Evolutionary conservation across 1,140 invertebrate species (phyloP).

Genomic region (Ostrea denselamellosa): DNA sequence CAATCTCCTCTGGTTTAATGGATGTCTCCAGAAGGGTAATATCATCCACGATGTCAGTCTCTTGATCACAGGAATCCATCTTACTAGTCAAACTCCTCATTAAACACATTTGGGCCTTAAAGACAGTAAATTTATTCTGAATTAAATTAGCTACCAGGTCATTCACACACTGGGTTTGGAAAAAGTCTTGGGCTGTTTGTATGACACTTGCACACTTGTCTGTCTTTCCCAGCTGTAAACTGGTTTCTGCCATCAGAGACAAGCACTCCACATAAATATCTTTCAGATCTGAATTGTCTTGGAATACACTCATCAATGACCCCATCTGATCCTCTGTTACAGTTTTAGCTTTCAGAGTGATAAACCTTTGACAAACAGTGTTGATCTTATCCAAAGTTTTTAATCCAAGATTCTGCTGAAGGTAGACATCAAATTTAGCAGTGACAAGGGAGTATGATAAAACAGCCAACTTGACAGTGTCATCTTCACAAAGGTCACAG

Average conservation of each 20-base stretch:
- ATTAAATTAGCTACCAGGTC: conserved; percentile 24
- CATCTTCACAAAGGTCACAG: conserved; percentile 46
- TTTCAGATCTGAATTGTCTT: neutral
- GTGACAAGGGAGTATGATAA: conserved; percentile 13
- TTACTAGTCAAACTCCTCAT: neutral
- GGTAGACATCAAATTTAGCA: neutral
- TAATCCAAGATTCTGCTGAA: neutral
- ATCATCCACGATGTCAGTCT: neutral
- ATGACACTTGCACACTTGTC: neutral
- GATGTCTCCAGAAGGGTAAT: neutral
- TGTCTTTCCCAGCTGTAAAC: neutral
- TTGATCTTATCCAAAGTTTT: conserved; percentile 27
- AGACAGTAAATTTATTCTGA: conserved; percentile 23
- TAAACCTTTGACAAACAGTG: neutral
- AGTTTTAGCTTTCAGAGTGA: neutral
- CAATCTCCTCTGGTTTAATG: neutral
- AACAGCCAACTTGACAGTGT: conserved; percentile 16
- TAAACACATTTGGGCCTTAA: conserved; percentile 8
- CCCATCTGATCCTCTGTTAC: neutral
- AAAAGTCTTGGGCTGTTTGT: neutral
- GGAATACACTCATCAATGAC: neutral
- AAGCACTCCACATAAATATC: conserved; percentile 13
- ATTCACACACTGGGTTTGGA: neutral
- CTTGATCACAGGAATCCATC: neutral
- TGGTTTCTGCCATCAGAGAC: conserved; percentile 21